Evolutionary conservation across 2,888 invertebrate species (phyloP), one percentile per base, ranked within the genome.

Genomic region (Archips xylosteana): DNA sequence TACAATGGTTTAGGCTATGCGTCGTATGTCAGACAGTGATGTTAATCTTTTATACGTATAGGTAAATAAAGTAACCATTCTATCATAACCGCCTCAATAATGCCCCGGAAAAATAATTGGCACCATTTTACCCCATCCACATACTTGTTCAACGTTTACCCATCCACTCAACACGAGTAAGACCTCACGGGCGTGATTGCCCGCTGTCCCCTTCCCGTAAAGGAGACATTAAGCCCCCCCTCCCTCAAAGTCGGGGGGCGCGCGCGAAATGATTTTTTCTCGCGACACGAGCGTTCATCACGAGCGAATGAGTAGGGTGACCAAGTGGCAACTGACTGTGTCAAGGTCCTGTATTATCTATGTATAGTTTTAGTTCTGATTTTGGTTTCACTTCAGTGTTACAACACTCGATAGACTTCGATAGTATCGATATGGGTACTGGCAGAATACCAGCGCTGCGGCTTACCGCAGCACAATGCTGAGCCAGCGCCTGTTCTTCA

Each of bases 241-340:
- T 78, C 67, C 61, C 79, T 79, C 66, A 72, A 72, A 74, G 75
- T 76, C 75, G 76, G 75, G 60, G 70, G 60, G 64, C 49, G 63
- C 34, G 54, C 49, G 23, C 60, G 63, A 76, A 79, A 80, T 79
- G 80, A 78, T 77, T 78, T 83, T 81, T 79, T 81, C 78, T 75
- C 75, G 77, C 75, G 80, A 76, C 81, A 80, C 80, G 78, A 76
- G 75, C 78, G 78, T 76, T 77, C 76, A 77, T 81, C 78, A 83
- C 80, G 68, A 72, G 75, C 66, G 45, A 74, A 78, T 70, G 77
- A 75, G 36, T 78, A 61, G 15, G 47, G 78, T 83, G 74, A 70
- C 83, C 74, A 81, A 39, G 39, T 39, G 39, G 39, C 39, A 39
- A 39, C 39, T 39, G 39, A 5, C 39, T 39, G 39, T 4, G 39